Evolutionary conservation across 2,888 invertebrate species (phyloP), one percentile per base, ranked within the genome.

Genomic region (Limenitis camilla): DNA sequence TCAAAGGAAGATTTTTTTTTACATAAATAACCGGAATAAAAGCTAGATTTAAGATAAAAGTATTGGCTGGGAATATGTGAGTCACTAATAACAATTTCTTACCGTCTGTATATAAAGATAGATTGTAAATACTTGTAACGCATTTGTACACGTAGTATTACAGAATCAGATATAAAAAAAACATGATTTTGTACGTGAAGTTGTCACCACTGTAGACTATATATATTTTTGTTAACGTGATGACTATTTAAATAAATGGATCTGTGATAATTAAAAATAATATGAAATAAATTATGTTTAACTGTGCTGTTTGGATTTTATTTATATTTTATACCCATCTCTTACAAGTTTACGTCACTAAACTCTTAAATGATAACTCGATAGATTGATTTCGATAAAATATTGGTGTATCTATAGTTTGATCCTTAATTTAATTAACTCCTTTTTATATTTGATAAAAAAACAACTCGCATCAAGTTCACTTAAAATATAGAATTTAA

Each of bases 241-340:
- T 83, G 82, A 85, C 78, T 84, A 84, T 83, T 82, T 83, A 85
- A 81, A 84, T 85, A 84, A 86, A 85, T 80, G 83, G 70, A 86
- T 87, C 87, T 87, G 87, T 87, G 87, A 86, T 86, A 87, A 79
- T 85, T 85, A 83, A 78, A 19, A 82, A 81, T 85, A 86, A 82
- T 83, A 84, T 83, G 76, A 84, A 85, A 83, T 86, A 86, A 86
- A 85, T 85, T 86, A 87, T 87, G 87, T 85, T 86, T 87, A 86
- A 86, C 78, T 87, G 86, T 86, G 86, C 61, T 70, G 54, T 58
- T 47, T 30, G 7, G 11, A 53, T 54, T 61, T 61, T 60, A 53
- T 48, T 55, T 60, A 40, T 45, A 29, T 11, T 1, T 35, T 8
- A 44, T 8, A n/a, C 7, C 10, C 27, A 8, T 27, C 7, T 40